phyloP scores from a whole-genome alignment of 2,113 vertebrate species.

The Xiphophorus couchianus region DNA sequence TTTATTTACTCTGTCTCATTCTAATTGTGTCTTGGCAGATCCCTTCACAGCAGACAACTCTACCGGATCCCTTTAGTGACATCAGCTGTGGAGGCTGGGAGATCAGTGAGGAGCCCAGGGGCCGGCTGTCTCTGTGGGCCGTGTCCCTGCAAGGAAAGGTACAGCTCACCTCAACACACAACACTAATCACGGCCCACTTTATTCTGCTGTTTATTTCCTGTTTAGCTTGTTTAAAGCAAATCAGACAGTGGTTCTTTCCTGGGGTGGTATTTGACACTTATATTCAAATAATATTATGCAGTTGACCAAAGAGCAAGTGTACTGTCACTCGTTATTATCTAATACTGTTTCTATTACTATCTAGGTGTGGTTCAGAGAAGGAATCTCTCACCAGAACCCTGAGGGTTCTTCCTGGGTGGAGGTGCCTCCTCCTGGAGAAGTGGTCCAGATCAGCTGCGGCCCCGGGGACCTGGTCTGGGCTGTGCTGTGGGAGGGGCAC shows the following conservation, averaged over 20 bases:
- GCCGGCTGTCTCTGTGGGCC: slow-evolving; percentile 90
- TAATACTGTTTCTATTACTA: background rate
- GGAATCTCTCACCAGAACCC: slow-evolving; percentile 89
- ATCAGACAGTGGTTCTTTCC: background rate
- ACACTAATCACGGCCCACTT: background rate
- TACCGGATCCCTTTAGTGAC: slow-evolving; percentile 95
- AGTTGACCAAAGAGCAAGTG: no score
- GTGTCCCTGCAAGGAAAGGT: slow-evolving; percentile 96
- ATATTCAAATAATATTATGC: background rate
- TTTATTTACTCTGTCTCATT: background rate
- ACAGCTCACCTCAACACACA: slow-evolving; percentile 10
- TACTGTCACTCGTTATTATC: background rate
- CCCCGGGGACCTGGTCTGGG: slow-evolving; percentile 92
- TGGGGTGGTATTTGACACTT: background rate
- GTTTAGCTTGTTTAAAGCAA: background rate
- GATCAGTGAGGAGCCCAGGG: slow-evolving; percentile 88
- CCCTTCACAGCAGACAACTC: slow-evolving; percentile 76
- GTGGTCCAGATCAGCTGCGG: slow-evolving; percentile 97
- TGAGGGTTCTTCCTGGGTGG: slow-evolving; percentile 89
- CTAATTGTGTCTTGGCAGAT: slow-evolving; percentile 80
- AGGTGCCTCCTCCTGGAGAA: slow-evolving; percentile 87
- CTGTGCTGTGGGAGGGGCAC: slow-evolving; percentile 95
- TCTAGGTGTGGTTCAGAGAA: slow-evolving; percentile 93
- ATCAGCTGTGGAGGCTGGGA: slow-evolving; percentile 95
- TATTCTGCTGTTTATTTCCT: background rate